These are phyloP conservation scores for Pogonocherus hispidulus DNA, from an alignment of 2,888 invertebrate genomes.

Conservation along the genomic window DNA sequence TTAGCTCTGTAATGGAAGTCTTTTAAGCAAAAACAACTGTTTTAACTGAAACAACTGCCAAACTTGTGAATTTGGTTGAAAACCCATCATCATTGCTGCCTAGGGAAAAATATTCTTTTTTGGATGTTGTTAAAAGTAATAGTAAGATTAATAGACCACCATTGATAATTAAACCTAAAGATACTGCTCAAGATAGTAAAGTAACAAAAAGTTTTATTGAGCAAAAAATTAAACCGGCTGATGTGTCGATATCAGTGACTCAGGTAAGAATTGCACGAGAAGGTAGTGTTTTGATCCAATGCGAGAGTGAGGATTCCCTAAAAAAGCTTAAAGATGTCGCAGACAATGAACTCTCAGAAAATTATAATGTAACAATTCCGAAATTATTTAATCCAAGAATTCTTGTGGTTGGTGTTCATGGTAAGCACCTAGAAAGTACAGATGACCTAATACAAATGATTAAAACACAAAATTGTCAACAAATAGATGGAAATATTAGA, in stretches of 20 bases:
- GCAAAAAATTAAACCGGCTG: not conserved
- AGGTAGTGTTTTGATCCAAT: not conserved
- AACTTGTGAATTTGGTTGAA: too few relatives aligned
- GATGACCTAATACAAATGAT: not conserved
- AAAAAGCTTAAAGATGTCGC: not conserved
- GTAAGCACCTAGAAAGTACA: not conserved
- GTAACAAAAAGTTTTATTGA: not conserved
- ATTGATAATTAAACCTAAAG: not conserved
- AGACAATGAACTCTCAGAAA: not conserved
- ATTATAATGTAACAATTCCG: not conserved
- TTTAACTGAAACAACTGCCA: too few relatives aligned
- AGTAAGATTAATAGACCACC: not conserved
- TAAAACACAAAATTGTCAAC: not conserved
- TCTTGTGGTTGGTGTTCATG: not conserved
- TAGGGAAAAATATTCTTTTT: too few relatives aligned
- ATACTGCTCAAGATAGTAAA: not conserved
- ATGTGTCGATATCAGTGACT: not conserved
- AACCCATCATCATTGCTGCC: too few relatives aligned
- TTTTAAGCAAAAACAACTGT: too few relatives aligned
- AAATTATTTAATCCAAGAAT: not conserved
- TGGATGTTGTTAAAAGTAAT: not conserved
- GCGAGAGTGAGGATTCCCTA: not conserved
- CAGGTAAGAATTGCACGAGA: not conserved
- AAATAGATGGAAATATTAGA: not conserved
- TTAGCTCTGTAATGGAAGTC: too few relatives aligned